These are phyloP conservation scores for Microdon myrmicae DNA, from an alignment of 2,888 invertebrate genomes.

Conservation along the genomic window DNA sequence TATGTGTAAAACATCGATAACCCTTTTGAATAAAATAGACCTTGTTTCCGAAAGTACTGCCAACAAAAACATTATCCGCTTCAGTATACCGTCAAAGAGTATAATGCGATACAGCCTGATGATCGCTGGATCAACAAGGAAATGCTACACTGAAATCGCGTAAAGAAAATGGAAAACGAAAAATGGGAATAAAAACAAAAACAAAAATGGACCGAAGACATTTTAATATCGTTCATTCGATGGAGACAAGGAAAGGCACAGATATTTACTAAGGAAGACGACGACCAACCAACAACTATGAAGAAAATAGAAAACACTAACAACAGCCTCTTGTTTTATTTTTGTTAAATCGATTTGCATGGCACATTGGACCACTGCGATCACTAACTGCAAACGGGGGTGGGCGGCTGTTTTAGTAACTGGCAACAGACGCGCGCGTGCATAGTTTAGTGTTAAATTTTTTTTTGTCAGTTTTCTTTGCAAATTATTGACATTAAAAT, in stretches of 20 bases:
- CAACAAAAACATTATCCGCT: slow-evolving; percentile 33
- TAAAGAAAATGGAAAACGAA: slow-evolving; percentile 17
- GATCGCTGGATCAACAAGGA: slow-evolving; percentile 47
- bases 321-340: slow-evolving; percentile 25
- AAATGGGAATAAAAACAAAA: not conserved
- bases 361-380: slow-evolving; percentile 27
- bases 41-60: slow-evolving; percentile 44
- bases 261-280: slow-evolving; percentile 23
- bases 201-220: slow-evolving; percentile 41
- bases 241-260: slow-evolving; percentile 26
- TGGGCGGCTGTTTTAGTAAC: slow-evolving; percentile 29
- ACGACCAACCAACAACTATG: slow-evolving; percentile 10
- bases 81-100: slow-evolving; percentile 15
- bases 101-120: slow-evolving; percentile 17
- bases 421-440: slow-evolving; percentile 35
- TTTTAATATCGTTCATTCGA: slow-evolving; percentile 46
- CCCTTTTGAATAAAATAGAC: too few relatives aligned
- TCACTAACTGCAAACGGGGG: slow-evolving; percentile 23
- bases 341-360: slow-evolving; percentile 46
- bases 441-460: slow-evolving; percentile 20
- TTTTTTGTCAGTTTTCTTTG: slow-evolving; percentile 30
- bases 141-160: slow-evolving; percentile 41
- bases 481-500: slow-evolving; percentile 46
- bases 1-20: too few relatives aligned
- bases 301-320: slow-evolving; percentile 10